Base-by-base conservation (phyloP, 2,113 vertebrate genomes). In the Garra rufa region DNA sequence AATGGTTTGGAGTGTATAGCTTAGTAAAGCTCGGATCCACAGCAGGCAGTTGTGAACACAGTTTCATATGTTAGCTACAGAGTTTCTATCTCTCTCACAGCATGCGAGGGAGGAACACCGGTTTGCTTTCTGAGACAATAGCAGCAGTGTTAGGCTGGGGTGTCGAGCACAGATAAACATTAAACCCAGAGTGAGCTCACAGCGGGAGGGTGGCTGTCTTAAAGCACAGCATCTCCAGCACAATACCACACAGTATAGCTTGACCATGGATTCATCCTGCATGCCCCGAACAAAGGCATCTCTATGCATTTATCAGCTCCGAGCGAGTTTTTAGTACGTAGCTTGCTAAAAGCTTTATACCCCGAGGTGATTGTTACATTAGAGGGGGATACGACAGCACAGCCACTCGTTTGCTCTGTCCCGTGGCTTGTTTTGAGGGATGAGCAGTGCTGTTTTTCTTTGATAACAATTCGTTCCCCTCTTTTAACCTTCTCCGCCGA, bases 261-360 rank as follows among this genome's bases (percentile, higher is more conserved):
- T 83, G 5, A 70, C 65, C n/a, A 87, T 15, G 34, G 24, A 28
- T 80, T 59, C 63, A 76, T 55, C n/a, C 46, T 57, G 28, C 83
- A 77, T 24, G 86, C 90, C 87, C 83, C 52, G 61, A 80, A 86
- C 87, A 88, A 82, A 84, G 44, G 17, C 24, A 28, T 77, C 52
- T 85, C 71, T 87, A 84, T 85, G 55, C 76, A 7, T 55, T 76
- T 30, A 43, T 57, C 52, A 81, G 61, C 67, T 77, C 19, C 0
- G 24, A 50, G 55, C 21, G 3, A 34, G 52, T 63, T 73, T 69
- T 82, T 55, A 52, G 61, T 24, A 50, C 9, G 21, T 67, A 81
- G 24, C 70, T 65, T 26, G 46, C 61, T 70, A 24, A 82, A 38
- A 76, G 73, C 30, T 55, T 65, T 76, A 24, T 13, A 44, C 55